These are phyloP conservation scores for Nyctereutes procyonoides DNA, from an alignment of 2,113 vertebrate species.

Conservation along the genomic window DNA sequence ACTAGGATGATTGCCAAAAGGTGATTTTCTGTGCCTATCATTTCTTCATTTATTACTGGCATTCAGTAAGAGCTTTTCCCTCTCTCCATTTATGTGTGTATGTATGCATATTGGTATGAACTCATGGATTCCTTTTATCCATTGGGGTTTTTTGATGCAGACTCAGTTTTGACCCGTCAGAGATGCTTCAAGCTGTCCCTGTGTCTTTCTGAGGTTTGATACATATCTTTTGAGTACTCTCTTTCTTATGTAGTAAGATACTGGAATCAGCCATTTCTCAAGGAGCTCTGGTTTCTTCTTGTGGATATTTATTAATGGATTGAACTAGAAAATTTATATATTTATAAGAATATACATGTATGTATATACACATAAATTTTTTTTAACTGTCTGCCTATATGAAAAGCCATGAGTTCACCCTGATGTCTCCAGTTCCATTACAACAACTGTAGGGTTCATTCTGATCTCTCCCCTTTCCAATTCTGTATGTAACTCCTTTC, in stretches of 20 bases:
- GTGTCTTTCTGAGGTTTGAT: not conserved
- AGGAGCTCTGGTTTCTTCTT: not conserved
- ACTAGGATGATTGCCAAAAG: not conserved
- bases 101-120: not conserved
- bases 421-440: not conserved
- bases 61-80: not conserved
- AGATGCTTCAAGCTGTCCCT: not conserved
- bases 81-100: not conserved
- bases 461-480: not conserved
- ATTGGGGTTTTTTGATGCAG: not conserved
- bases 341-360: not conserved
- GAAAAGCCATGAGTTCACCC: not conserved
- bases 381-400: not conserved
- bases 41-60: not conserved
- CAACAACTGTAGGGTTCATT: not conserved
- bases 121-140: not conserved
- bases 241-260: not conserved
- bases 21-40: not conserved
- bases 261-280: not conserved
- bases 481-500: constrained; percentile 34
- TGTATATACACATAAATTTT: not conserved
- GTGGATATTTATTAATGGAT: not conserved
- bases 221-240: not conserved
- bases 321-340: not conserved
- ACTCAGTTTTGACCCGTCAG: not conserved